Conservation (phyloP, 1,140 invertebrate species). For the Papilio machaon region DNA sequence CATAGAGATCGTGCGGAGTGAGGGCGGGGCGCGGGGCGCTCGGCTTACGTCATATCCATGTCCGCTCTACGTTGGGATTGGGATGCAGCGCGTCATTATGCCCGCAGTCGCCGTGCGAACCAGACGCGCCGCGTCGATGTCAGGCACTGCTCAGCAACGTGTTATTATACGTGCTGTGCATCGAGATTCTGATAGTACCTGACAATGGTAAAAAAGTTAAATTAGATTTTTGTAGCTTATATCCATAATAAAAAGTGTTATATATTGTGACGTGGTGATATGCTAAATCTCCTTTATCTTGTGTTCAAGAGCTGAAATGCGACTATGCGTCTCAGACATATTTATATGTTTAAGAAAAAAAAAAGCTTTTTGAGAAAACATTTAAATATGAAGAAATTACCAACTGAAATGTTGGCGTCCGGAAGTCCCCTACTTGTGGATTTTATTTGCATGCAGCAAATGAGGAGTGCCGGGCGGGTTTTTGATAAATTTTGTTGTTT, state of each 20-base stretch:
- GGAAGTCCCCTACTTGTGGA: constrained; percentile 71
- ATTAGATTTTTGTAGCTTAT: constrained; percentile 4
- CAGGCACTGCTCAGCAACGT: constrained; percentile 67
- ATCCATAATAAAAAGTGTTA: background rate
- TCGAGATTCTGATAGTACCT: constrained; percentile 78
- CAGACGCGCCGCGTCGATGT: constrained; percentile 64
- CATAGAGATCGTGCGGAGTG: constrained; percentile 66
- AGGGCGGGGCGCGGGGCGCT: constrained; percentile 53
- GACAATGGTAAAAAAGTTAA: constrained; percentile 38
- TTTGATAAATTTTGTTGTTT: constrained; percentile 75
- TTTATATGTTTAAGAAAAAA: constrained; percentile 27
- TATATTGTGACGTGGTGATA: background rate
- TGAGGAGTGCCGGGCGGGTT: constrained; percentile 74
- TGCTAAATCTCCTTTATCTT: background rate
- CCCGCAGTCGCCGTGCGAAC: constrained; percentile 49
- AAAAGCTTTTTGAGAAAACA: constrained; percentile 36
- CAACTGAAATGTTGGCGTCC: constrained; percentile 58
- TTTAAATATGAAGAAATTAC: constrained; percentile 54
- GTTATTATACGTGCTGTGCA: constrained; percentile 78
- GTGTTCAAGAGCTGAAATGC: constrained; percentile 60
- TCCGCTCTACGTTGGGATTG: constrained; percentile 58
- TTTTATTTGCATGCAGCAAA: constrained; percentile 79
- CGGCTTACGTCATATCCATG: constrained; percentile 71
- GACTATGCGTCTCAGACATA: constrained; percentile 24
- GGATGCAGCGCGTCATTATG: constrained; percentile 49